A percentile compares a stretch with the other conserved stretches of the same genome.
These are phyloP conservation scores for Tinea pellionella DNA, from an alignment of 2,888 invertebrate genomes.

Conservation along the genomic window DNA sequence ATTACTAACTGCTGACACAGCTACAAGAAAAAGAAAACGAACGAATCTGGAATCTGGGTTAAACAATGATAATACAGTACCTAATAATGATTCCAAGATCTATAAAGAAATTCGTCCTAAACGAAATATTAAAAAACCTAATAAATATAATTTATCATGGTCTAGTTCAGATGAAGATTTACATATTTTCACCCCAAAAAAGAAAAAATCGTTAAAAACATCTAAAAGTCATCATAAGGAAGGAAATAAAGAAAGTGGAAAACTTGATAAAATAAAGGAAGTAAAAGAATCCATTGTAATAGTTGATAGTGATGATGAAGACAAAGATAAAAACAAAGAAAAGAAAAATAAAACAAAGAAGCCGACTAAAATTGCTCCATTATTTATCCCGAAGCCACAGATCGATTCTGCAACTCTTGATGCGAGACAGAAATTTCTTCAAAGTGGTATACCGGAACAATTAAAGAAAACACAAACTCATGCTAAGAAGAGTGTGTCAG, in stretches of 20 bases:
- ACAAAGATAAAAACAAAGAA: background rate
- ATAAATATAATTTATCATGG: conserved; percentile 43
- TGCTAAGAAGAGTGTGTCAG: conserved; percentile 40
- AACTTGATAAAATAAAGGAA: background rate
- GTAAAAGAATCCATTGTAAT: background rate
- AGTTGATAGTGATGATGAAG: background rate
- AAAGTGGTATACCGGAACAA: conserved; percentile 77
- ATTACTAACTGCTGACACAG: conserved; percentile 7
- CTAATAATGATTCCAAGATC: too few relatives aligned
- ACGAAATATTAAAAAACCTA: conserved; percentile 43
- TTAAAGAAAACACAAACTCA: conserved; percentile 68
- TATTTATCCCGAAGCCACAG: conserved; percentile 73
- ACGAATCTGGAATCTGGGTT: background rate
- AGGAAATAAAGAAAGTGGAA: conserved; percentile 16
- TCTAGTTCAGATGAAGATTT: conserved; percentile 56
- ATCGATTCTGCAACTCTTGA: conserved; percentile 67
- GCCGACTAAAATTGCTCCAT: conserved; percentile 73
- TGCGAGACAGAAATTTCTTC: conserved; percentile 76
- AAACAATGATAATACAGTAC: too few relatives aligned
- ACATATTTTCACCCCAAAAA: conserved; percentile 55
- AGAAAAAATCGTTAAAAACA: conserved; percentile 19
- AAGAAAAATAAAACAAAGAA: conserved; percentile 18
- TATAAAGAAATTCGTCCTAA: conserved; percentile 32
- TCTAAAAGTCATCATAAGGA: background rate
- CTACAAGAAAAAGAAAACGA: conserved; percentile 15